Conservation (phyloP, 2,888 invertebrate genomes). For the Limnephilus auricula region DNA sequence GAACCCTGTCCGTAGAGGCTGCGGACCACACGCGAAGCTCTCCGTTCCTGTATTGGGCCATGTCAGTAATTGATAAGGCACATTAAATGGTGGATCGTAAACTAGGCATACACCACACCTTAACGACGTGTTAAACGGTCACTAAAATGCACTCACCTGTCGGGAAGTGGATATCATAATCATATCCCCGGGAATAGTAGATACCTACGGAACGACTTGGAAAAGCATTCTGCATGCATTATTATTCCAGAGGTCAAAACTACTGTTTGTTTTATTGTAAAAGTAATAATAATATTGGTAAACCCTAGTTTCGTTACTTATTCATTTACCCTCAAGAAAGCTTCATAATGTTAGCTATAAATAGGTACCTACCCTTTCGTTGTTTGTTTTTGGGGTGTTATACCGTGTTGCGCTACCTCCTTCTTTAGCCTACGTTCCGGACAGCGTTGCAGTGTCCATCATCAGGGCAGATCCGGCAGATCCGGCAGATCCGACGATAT, state of each 20-base stretch:
- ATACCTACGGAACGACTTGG: background rate
- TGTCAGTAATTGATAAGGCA: background rate
- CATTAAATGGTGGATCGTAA: constrained; percentile 8
- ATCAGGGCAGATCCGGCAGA: too few species aligned
- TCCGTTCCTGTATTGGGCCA: background rate
- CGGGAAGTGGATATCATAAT: background rate
- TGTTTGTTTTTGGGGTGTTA: too few species aligned
- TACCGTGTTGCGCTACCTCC: too few species aligned
- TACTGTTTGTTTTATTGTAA: background rate
- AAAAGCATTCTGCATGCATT: background rate
- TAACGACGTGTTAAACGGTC: constrained; percentile 9
- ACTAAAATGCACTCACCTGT: background rate
- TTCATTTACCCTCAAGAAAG: background rate
- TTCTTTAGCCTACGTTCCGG: too few species aligned
- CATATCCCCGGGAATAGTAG: background rate
- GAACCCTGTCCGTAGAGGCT: background rate
- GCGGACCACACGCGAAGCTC: background rate
- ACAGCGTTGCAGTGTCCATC: too few species aligned
- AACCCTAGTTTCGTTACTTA: background rate
- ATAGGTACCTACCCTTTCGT: too few species aligned
- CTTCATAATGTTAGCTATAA: background rate
- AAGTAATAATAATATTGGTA: background rate
- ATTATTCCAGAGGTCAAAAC: background rate
- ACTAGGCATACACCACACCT: background rate
- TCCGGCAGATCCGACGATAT: too few species aligned